Base-by-base conservation (phyloP, 1,140 invertebrate species). In the Sminthurinus signatus region DNA sequence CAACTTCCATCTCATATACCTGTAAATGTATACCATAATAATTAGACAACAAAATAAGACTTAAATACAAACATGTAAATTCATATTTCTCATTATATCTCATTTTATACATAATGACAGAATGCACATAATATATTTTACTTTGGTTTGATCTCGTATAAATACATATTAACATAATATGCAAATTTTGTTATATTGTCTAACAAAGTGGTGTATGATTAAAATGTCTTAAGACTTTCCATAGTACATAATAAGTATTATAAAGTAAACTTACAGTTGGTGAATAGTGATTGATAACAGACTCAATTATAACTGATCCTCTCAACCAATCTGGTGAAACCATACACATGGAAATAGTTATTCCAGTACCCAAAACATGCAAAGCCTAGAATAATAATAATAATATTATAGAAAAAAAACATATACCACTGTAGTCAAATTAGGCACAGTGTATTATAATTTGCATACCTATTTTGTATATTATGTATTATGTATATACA, bases 291-390 rank as follows among this genome's bases (percentile, higher is more conserved):
- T 59, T 36, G 52, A 72, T 31, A 19, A 63, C 46, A 5, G 70
- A 64, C 32, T 48, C 28, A 39, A 72, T 60, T 15, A 50, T 36
- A 29, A 19, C 62, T 23, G 60, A 43, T 28, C 61, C 70, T 19
- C 27, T 31, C 21, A 72, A 25, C 70, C 70, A 72, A 27, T 69
- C 70, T 12, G 70, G 70, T 32, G 36, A 31, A 19, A 69, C 25
- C 21, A 72, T 36, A 43, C 67, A 72, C 3, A 72, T 19, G 0
- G 56, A 36, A 25, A 72, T 67, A 5, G 31, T 54, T 17, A 63
- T 44, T 3, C 70, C 70, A 32, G 65, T 63, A 1, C 19, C 4
- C 0, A 72, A 23, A 15, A 63, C 62, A 50, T 72, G 63, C 5
- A 72, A 21, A 25, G 70, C 67, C 70, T 71, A 43, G 8, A 54